Base-by-base conservation (phyloP, 2,113 vertebrate species). In the Hyaena hyaena region DNA sequence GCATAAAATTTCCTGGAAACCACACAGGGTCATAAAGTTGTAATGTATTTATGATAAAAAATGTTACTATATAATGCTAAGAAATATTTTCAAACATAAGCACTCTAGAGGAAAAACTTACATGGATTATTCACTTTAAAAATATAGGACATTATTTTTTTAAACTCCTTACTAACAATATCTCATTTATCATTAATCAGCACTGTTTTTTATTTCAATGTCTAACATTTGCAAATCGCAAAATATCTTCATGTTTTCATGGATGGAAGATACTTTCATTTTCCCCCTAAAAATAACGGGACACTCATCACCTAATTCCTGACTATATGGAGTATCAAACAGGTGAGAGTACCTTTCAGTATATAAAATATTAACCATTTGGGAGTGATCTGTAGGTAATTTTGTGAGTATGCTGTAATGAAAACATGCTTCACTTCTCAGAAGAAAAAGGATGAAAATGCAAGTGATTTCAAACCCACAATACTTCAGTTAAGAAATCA, bases 31-130 rank as follows among this genome's bases (percentile, higher is more conserved):
- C 48, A 45, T 23, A 66, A 16, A 74, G 23, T 81, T 68, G 33
- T 39, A 88, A 83, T 58, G 31, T 74, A 89, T 71, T 84, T 65
- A 80, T 74, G 26, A 85, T 23, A 50, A 58, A 89, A 73, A 50
- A 88, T 88, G 6, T 95, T 93, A 91, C 7, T 68, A 77, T 21
- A 88, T 53, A 48, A 91, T 45, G 12, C 58, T 43, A 61, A 43
- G 35, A 87, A 92, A 80, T 4, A 85, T 68, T 94, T 79, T 97
- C 24, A 77, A 80, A 79, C 28, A 82, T 48, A 79, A 89, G 31
- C 10, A 81, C 45, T 68, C 19, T 76, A 85, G 19, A 17, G 8
- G 61, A 77, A 87, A 90, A 86, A 33, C 55, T 66, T 66, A 33
- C 55, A 58, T 16, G 31, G 28, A 35, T 35, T 77, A 83, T 24